These are phyloP conservation scores for Megaceryle torquata DNA, from an alignment of 2,113 vertebrate species.

Conservation along the genomic window DNA sequence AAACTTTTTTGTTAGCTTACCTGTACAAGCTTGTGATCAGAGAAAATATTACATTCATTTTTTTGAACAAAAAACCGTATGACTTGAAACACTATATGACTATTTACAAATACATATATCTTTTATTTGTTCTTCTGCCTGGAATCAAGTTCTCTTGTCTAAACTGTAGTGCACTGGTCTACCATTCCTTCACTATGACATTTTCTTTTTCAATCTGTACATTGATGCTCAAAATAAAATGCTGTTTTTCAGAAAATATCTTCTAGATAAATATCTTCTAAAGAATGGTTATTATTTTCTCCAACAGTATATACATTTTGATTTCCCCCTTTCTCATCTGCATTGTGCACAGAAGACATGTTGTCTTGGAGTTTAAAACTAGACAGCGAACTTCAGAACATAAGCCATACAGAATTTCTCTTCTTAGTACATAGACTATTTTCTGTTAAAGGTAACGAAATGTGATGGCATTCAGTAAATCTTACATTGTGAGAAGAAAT, in stretches of 20 bases:
- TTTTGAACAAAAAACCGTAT: neutral
- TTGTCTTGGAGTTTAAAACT: neutral
- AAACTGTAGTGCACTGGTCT: neutral
- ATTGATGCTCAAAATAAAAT: neutral
- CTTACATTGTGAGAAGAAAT: neutral
- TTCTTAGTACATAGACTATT: neutral
- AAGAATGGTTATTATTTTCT: neutral
- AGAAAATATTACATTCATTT: neutral
- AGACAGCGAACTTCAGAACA: neutral
- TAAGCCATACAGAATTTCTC: accelerated
- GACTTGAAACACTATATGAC: neutral
- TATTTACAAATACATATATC: neutral
- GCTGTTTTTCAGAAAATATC: neutral
- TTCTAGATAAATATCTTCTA: neutral
- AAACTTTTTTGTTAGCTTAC: neutral
- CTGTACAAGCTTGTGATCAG: neutral
- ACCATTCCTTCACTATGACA: neutral
- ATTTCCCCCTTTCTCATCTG: neutral
- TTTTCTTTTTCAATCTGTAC: neutral
- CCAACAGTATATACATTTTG: accelerated
- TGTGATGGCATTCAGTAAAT: accelerated
- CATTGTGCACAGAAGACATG: accelerated
- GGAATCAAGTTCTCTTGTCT: neutral
- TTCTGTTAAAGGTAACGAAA: neutral
- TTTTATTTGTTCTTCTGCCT: neutral